phyloP scores from a whole-genome alignment of 2,797 vertebrate species.

The Linurgus olivaceus region DNA sequence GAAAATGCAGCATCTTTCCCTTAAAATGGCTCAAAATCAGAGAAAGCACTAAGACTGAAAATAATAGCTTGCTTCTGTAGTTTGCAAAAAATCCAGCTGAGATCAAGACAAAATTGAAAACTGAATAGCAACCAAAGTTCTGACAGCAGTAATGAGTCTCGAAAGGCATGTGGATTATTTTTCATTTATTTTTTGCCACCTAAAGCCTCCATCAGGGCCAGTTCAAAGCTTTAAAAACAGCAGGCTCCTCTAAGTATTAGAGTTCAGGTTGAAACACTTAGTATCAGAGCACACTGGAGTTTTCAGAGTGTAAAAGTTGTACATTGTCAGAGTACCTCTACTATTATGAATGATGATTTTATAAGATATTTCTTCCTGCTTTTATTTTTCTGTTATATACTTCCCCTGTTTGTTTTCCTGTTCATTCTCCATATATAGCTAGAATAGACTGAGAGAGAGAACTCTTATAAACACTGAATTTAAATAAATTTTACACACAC shows the following conservation, averaged over 20 bases:
- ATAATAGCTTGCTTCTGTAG: background rate
- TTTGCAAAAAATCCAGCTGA: constrained; percentile 12
- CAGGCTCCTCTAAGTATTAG: background rate
- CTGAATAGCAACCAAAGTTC: background rate
- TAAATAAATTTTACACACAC: background rate
- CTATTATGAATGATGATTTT: background rate
- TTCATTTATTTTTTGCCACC: background rate
- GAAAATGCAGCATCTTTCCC: background rate
- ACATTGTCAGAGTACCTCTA: background rate
- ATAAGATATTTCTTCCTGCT: background rate
- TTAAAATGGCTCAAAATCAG: background rate
- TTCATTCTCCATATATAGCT: background rate
- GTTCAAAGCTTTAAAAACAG: background rate
- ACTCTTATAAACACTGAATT: background rate
- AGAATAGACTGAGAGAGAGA: background rate
- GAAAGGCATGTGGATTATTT: background rate
- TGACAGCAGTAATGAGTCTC: background rate
- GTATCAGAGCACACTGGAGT: background rate
- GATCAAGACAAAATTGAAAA: constrained; percentile 15
- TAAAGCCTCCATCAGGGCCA: background rate
- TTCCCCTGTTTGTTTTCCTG: background rate
- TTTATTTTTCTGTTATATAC: background rate
- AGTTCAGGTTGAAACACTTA: background rate
- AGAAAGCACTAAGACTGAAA: background rate
- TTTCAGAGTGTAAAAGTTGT: background rate